Evolutionary conservation across 2,113 vertebrate genomes (phyloP).

Genomic region (Sciurus niger): DNA sequence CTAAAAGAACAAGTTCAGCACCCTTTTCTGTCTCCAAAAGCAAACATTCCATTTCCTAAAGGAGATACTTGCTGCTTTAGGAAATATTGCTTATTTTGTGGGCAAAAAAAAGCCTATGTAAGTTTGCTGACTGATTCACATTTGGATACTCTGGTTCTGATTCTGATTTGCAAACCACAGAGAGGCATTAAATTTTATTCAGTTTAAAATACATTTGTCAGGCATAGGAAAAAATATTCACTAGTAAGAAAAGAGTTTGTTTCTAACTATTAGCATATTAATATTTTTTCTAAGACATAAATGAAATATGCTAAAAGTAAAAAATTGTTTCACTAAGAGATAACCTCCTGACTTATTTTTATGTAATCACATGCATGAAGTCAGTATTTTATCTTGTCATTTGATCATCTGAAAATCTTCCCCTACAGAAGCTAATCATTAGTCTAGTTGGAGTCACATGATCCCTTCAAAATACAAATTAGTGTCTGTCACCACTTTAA

Average conservation of each 20-base stretch:
- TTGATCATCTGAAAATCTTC: not conserved
- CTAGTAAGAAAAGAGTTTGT: not conserved
- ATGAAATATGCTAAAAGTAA: not conserved
- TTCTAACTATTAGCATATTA: constrained; percentile 31
- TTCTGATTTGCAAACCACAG: constrained; percentile 4
- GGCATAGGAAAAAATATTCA: not conserved
- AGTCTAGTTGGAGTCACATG: not conserved
- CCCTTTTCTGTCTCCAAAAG: not conserved
- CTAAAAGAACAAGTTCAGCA: constrained; percentile 45
- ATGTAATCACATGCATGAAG: not conserved
- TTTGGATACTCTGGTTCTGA: constrained; percentile 35
- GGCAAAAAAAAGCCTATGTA: constrained; percentile 35
- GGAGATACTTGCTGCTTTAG: constrained; percentile 43
- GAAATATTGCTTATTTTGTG: constrained; percentile 46
- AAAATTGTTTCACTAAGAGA: not conserved
- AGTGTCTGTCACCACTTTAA: not conserved
- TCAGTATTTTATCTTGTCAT: not conserved
- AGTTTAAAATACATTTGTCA: constrained; percentile 58
- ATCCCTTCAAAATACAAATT: constrained; percentile 15
- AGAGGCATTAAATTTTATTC: constrained; percentile 21
- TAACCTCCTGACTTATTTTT: not conserved
- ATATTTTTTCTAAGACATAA: not conserved
- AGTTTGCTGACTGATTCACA: constrained; percentile 44
- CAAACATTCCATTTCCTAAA: constrained; percentile 28
- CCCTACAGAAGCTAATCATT: not conserved